These are phyloP conservation scores for Brachyopa scutellaris DNA, from an alignment of 2,888 invertebrate species.

Conservation along the genomic window DNA sequence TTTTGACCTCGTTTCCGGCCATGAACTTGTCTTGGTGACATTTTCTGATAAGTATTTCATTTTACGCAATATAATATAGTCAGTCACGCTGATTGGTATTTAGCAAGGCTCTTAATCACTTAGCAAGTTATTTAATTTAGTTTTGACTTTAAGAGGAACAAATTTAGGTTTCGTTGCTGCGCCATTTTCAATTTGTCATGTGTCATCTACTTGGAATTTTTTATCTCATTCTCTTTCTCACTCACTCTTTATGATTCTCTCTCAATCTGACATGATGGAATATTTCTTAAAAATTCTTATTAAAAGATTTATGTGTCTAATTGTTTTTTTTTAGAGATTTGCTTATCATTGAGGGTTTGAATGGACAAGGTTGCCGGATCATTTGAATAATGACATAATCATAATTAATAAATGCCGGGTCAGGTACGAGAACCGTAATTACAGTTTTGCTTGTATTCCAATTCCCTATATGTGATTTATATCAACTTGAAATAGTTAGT, in stretches of 20 bases:
- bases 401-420: not conserved
- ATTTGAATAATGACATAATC: slow-evolving; percentile 21
- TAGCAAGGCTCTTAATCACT: not conserved
- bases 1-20: slow-evolving; percentile 24
- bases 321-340: slow-evolving; percentile 25
- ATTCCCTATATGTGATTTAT: too few relatives aligned
- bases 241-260: too few relatives aligned
- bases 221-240: not conserved
- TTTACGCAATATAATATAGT: too few relatives aligned
- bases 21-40: not conserved
- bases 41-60: not conserved
- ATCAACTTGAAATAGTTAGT: too few relatives aligned
- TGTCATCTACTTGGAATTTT: not conserved
- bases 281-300: not conserved
- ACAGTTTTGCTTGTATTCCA: too few relatives aligned
- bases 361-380: not conserved
- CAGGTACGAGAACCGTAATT: too few relatives aligned
- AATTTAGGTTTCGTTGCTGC: not conserved
- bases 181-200: slow-evolving; percentile 5
- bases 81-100: not conserved
- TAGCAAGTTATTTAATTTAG: not conserved
- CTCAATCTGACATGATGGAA: too few relatives aligned
- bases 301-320: slow-evolving; percentile 12
- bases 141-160: not conserved
- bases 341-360: not conserved